Conservation (phyloP, 2,797 vertebrate genomes). For the Spinus olivaceus region DNA sequence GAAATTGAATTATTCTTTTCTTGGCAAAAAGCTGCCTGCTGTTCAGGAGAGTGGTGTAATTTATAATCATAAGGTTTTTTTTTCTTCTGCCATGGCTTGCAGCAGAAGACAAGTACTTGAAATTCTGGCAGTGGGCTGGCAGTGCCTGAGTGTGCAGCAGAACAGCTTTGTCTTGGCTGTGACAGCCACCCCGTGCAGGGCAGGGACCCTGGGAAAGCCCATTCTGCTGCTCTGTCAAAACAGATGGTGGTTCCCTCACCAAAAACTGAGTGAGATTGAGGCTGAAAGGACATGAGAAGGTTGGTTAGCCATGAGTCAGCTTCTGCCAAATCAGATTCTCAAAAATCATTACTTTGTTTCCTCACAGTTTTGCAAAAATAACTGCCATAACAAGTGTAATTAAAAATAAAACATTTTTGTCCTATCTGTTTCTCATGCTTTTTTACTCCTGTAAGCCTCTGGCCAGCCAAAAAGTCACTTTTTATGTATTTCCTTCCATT, state of each 20-base stretch:
- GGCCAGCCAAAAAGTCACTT: fast-evolving
- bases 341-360: neutral
- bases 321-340: neutral
- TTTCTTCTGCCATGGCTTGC: neutral
- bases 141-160: neutral
- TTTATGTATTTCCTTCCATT: neutral
- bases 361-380: neutral
- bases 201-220: neutral
- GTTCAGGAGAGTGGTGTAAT: neutral
- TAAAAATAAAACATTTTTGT: neutral
- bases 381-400: neutral
- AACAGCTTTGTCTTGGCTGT: neutral
- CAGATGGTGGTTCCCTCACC: neutral
- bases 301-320: neutral
- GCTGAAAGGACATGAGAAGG: neutral
- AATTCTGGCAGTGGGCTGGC: neutral
- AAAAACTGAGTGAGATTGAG: neutral
- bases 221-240: neutral
- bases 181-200: neutral
- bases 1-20: neutral
- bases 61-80: fast-evolving
- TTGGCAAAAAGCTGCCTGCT: neutral
- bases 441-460: neutral
- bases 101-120: neutral
- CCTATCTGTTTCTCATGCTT: neutral